Base-by-base conservation (phyloP, 2,797 vertebrate genomes). In the Pangasius krempfi region DNA sequence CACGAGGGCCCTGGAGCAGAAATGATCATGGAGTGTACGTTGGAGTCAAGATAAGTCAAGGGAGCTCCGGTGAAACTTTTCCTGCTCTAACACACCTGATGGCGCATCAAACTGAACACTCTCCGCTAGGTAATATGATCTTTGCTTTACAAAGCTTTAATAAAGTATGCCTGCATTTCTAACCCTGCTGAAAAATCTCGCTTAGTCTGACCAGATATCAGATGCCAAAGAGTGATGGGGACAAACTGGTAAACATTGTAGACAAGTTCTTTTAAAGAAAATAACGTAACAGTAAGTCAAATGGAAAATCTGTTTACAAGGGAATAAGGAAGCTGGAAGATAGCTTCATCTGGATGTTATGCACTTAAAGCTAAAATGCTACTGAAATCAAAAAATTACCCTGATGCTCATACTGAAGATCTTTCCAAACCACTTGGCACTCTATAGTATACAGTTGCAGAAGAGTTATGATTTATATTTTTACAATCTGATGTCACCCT, bases 1-100 rank as follows among this genome's bases (percentile, higher is more conserved):
- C 95, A 95, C 0, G 82, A 91, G 27, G 80, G 64, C 85, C 90
- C 96, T 96, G 90, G 8, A 90, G 1, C 56, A 85, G 0, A 79
- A 25, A 80, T 50, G 6, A 27, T 75, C 33, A 72, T n/a, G 52
- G 64, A 78, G n/a, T 89, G 40, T 44, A 25, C 22, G 9, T 44
- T n/a, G 14, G 47, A 37, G 27, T 30, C 4, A 27, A 47, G 33
- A 60, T 44, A 44, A 40, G 2, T 44, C 18, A 58, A 37, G 30
- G 54, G 10, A 37, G 78, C 9, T 25, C 22, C 2, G 1, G 50
- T 18, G 52, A 79, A 56, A 64, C 1, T 18, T n/a, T 9, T n/a
- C 40, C 37, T 83, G 58, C 25, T 44, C 2, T 16, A 44, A 83
- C 10, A 40, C 30, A 37, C 54, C 33, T 27, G 12, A 60, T 78